Conservation (phyloP, 2,888 invertebrate genomes). For the Ennomos erosarius region DNA sequence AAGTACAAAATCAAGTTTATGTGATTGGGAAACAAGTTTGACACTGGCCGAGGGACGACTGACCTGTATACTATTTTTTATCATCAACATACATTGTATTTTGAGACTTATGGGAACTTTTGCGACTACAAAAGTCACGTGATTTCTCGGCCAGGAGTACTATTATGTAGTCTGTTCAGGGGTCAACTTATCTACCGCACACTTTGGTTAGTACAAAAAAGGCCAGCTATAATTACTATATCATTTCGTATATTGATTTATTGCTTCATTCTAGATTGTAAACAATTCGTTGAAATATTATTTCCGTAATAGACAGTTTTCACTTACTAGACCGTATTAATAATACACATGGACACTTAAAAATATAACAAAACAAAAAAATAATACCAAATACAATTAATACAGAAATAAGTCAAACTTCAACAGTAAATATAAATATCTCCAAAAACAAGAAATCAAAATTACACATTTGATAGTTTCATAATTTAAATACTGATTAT, state of each 20-base stretch:
- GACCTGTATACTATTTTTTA: no score
- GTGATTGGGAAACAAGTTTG: no score
- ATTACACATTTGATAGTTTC: conserved; percentile 50
- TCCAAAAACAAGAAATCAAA: conserved; percentile 73
- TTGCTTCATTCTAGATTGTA: conserved; percentile 78
- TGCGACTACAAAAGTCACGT: no score
- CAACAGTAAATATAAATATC: conserved; percentile 78
- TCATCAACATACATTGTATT: no score
- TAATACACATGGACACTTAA: conserved; percentile 66
- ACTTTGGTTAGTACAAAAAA: no score
- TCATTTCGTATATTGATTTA: conserved; percentile 63
- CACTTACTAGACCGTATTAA: conserved; percentile 62
- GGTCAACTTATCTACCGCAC: no score
- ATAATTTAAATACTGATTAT: conserved; percentile 83
- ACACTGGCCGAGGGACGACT: no score
- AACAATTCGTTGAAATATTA: conserved; percentile 80
- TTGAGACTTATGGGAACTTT: no score
- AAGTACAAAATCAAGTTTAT: no score
- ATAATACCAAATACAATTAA: conserved; percentile 75
- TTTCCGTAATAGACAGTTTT: conserved; percentile 50
- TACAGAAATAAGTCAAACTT: conserved; percentile 72
- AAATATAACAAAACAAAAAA: conserved; percentile 65
- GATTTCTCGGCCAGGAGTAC: no score
- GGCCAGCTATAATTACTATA: conserved; percentile 27
- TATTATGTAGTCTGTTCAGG: no score